phyloP scores from a whole-genome alignment of 2,797 vertebrate species.

The Aplochiton taeniatus region DNA sequence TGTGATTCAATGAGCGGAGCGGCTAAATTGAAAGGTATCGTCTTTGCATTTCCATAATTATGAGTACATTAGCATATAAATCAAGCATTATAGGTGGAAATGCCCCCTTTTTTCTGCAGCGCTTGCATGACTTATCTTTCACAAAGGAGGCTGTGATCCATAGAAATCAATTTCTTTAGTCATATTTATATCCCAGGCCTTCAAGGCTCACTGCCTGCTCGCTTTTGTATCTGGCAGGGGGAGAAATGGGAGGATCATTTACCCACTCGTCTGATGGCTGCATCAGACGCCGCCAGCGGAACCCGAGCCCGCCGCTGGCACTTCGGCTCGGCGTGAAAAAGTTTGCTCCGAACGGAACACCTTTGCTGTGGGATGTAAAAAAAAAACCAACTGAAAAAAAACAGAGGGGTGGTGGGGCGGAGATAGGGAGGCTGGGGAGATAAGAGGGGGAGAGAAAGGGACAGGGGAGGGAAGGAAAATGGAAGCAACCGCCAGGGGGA shows the following conservation, averaged over 20 bases:
- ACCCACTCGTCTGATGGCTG: constrained; percentile 47
- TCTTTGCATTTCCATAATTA: constrained; percentile 72
- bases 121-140: constrained; percentile 59
- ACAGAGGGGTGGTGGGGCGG: constrained; percentile 5
- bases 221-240: constrained; percentile 40
- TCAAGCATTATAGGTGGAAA: constrained; percentile 69
- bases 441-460: constrained; percentile 21
- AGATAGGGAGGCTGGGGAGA: constrained; percentile 35
- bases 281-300: constrained; percentile 27
- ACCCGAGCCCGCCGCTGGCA: constrained; percentile 33
- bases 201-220: constrained; percentile 51
- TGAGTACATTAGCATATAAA: constrained; percentile 75
- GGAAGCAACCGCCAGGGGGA: not conserved
- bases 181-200: constrained; percentile 62
- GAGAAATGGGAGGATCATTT: constrained; percentile 43
- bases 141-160: constrained; percentile 66
- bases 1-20: constrained; percentile 57
- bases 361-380: constrained; percentile 8
- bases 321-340: constrained; percentile 30
- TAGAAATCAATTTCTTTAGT: constrained; percentile 70
- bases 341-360: constrained; percentile 7
- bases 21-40: constrained; percentile 57
- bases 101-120: constrained; percentile 36
- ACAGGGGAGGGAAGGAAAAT: constrained; percentile 23
- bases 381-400: constrained; percentile 17